Evolutionary conservation across 2,797 vertebrate genomes (phyloP).

Genomic region (Parambassis ranga): DNA sequence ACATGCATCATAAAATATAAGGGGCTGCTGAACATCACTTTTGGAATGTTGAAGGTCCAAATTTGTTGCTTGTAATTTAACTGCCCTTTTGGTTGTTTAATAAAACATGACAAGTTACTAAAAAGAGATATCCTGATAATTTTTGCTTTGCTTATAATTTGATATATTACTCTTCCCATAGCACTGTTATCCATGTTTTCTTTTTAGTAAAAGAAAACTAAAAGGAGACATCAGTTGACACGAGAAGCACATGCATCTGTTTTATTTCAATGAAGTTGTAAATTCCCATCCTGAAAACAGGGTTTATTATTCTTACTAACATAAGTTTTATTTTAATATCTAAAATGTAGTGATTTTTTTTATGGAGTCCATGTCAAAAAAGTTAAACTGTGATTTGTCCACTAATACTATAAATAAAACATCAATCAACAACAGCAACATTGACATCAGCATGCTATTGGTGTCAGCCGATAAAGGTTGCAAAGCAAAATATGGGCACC

Average conservation of each 20-base stretch:
- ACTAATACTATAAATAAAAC: background rate
- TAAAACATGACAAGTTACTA: background rate
- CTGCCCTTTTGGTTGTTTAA: background rate
- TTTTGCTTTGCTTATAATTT: background rate
- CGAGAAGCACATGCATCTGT: background rate
- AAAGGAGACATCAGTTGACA: background rate
- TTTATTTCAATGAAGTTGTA: background rate
- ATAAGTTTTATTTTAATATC: background rate
- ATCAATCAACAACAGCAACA: too few relatives aligned
- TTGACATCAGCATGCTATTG: too few relatives aligned
- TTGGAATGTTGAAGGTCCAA: background rate
- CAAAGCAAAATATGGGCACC: too few relatives aligned
- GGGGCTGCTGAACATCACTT: background rate
- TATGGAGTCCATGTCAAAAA: background rate
- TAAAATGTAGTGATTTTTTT: background rate
- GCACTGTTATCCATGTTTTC: background rate
- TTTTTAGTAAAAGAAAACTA: background rate
- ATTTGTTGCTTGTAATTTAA: background rate
- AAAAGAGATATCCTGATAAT: background rate
- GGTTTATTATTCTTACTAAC: background rate
- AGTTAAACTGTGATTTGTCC: background rate
- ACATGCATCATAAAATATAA: conserved; percentile 16
- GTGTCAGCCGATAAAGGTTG: too few relatives aligned
- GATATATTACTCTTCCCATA: background rate
- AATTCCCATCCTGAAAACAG: background rate